These are phyloP conservation scores for Apistogramma diplotaenia DNA, from an alignment of 2,113 vertebrate species.

Conservation along the genomic window DNA sequence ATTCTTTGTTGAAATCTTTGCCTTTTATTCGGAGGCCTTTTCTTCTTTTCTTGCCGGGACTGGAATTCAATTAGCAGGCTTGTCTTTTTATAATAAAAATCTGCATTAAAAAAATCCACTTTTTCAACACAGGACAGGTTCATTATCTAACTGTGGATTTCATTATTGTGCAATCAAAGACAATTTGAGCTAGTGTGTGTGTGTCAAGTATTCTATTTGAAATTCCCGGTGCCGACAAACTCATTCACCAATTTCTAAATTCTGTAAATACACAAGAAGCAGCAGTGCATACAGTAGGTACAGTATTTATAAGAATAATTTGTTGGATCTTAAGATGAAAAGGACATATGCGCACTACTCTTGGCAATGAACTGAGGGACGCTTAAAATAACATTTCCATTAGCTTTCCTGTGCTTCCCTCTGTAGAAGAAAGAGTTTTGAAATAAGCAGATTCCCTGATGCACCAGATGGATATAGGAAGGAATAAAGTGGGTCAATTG, in stretches of 20 bases:
- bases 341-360: no score
- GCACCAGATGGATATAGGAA: background rate
- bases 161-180: constrained; percentile 9
- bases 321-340: background rate
- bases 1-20: background rate
- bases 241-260: background rate
- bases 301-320: background rate
- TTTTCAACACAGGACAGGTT: constrained; percentile 13
- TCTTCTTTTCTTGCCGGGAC: background rate
- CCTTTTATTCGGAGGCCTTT: background rate
- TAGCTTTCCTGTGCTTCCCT: background rate
- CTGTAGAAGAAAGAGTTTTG: background rate
- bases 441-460: background rate
- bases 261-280: background rate
- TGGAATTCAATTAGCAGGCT: background rate
- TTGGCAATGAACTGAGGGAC: background rate
- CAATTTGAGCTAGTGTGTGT: background rate
- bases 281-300: background rate
- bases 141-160: background rate
- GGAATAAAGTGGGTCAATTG: background rate
- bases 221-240: background rate
- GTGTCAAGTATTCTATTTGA: background rate
- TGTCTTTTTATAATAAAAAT: constrained; percentile 15
- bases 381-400: background rate
- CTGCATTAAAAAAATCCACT: background rate